Percentiles rank a stretch among this genome's conserved stretches.
phyloP scores from a whole-genome alignment of 53 echinoderm and acorn worm genomes.

The Paracentrotus lividus region DNA sequence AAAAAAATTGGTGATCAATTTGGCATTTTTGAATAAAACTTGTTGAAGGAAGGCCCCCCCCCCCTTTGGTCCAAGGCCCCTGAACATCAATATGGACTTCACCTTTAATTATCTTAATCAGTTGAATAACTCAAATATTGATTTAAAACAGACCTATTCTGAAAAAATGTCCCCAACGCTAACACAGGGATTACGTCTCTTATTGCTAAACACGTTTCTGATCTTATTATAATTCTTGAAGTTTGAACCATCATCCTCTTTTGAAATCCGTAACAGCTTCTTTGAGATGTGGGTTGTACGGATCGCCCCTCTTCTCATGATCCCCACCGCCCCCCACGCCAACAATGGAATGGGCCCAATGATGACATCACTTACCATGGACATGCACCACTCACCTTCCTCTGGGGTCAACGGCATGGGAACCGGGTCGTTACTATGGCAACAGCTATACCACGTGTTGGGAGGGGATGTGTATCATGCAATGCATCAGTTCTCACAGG shows the following conservation, averaged over 20 bases:
- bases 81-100: too few species aligned
- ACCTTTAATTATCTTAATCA: too few species aligned
- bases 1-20: too few species aligned
- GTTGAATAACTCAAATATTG: too few species aligned
- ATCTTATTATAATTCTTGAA: too few species aligned
- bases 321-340: conserved; percentile 75
- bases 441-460: conserved; percentile 90
- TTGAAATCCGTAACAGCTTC: conserved; percentile 69
- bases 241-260: too few species aligned
- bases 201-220: background rate
- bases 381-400: conserved; percentile 68
- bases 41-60: too few species aligned
- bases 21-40: too few species aligned
- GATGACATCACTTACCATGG: conserved; percentile 75
- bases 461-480: conserved; percentile 88
- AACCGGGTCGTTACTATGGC: conserved; percentile 88
- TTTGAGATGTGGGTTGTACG: conserved; percentile 95
- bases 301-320: conserved; percentile 86
- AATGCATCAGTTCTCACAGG: conserved; percentile 93
- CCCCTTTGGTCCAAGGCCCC: too few species aligned
- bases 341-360: conserved; percentile 78
- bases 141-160: too few species aligned
- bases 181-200: too few species aligned
- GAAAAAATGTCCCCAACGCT: too few species aligned
- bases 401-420: conserved; percentile 68